Evolutionary conservation across 2,888 invertebrate genomes (phyloP).

Genomic region (Synergus umbraculus): DNA sequence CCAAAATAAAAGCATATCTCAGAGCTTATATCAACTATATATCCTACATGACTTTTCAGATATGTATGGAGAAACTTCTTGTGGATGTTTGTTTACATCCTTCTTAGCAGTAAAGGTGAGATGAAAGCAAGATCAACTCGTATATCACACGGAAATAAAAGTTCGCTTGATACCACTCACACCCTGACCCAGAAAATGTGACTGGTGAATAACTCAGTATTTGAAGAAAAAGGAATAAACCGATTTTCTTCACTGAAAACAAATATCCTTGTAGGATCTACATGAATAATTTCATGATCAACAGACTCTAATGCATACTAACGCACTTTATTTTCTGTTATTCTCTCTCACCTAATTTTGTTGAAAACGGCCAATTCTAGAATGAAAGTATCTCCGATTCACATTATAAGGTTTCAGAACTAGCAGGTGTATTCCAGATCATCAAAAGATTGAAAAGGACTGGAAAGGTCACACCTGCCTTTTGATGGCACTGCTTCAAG

Average conservation of each 20-base stretch:
- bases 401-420: constrained; percentile 49
- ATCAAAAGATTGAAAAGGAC: constrained; percentile 21
- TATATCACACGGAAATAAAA: constrained; percentile 37
- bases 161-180: background rate
- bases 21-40: background rate
- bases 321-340: too few species aligned
- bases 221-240: background rate
- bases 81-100: background rate
- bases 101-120: constrained; percentile 17
- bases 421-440: constrained; percentile 49
- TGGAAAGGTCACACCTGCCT: constrained; percentile 46
- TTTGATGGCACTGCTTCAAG: constrained; percentile 13
- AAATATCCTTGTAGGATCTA: background rate
- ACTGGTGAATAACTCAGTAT: constrained; percentile 15
- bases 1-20: background rate
- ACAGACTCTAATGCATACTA: too few species aligned
- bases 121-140: constrained; percentile 27
- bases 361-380: background rate
- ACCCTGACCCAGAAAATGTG: background rate
- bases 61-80: constrained; percentile 7
- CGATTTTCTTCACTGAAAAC: background rate
- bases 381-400: constrained; percentile 45
- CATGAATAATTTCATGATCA: background rate
- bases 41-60: background rate
- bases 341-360: too few species aligned